A percentile compares a stretch with the other conserved stretches of the same genome.
Evolutionary conservation across 1,140 invertebrate genomes (phyloP).

Genomic region (Amyelois transitella): DNA sequence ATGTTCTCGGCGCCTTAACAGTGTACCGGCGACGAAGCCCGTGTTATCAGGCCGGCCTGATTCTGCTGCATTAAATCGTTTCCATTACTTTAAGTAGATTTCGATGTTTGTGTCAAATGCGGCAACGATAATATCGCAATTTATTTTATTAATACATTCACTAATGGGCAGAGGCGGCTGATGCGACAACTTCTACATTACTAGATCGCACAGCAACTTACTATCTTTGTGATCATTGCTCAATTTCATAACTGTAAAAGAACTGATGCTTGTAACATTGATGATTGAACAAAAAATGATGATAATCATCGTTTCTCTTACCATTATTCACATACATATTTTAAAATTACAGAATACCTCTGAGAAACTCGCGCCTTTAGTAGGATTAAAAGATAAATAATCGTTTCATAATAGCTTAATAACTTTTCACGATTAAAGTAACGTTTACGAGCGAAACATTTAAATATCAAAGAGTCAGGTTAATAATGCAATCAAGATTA

Average conservation of each 20-base stretch:
- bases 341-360: background rate
- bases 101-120: slow-evolving; percentile 68
- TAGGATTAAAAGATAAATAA: slow-evolving; percentile 6
- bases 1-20: slow-evolving; percentile 7
- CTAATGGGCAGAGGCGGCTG: slow-evolving; percentile 40
- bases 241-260: background rate
- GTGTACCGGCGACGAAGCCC: slow-evolving; percentile 23
- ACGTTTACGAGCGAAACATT: slow-evolving; percentile 10
- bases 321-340: background rate
- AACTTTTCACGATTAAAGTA: slow-evolving; percentile 7
- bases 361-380: background rate
- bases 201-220: background rate
- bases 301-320: background rate
- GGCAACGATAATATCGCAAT: slow-evolving; percentile 62
- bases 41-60: slow-evolving; percentile 49
- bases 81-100: slow-evolving; percentile 72
- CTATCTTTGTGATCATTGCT: background rate
- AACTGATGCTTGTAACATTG: no score
- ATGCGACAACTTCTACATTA: slow-evolving; percentile 12
- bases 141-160: slow-evolving; percentile 65
- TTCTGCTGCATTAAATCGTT: slow-evolving; percentile 57
- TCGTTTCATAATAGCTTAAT: background rate
- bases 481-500: slow-evolving; percentile 21
- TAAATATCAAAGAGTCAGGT: slow-evolving; percentile 15
- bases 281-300: background rate